Percentiles rank a stretch among this genome's conserved stretches.
phyloP scores from a whole-genome alignment of 2,888 invertebrate genomes.

The Baccha elongata region DNA sequence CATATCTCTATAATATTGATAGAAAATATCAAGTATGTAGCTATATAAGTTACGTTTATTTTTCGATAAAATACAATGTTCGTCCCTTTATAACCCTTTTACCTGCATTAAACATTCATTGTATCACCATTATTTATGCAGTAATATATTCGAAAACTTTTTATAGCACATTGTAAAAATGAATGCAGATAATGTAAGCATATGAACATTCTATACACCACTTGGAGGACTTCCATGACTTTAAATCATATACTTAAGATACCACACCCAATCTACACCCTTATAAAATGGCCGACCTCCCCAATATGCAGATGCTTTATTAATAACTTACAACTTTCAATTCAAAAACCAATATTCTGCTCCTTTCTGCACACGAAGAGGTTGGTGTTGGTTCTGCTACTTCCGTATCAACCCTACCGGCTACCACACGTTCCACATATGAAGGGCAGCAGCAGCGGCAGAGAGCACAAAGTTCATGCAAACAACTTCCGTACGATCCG shows the following conservation, averaged over 20 bases:
- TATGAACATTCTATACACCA: neutral
- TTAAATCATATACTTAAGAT: constrained; percentile 34
- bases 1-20: too few relatives aligned
- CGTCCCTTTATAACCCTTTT: too few relatives aligned
- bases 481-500: constrained; percentile 74
- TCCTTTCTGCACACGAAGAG: constrained; percentile 37
- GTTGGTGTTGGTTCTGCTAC: constrained; percentile 10
- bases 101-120: too few relatives aligned
- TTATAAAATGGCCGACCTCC: constrained; percentile 9
- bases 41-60: too few relatives aligned
- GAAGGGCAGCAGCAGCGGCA: too few relatives aligned
- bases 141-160: neutral
- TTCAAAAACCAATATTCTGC: constrained; percentile 61
- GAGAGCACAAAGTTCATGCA: constrained; percentile 70
- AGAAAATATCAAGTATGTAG: too few relatives aligned
- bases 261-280: constrained; percentile 19
- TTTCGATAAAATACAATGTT: too few relatives aligned
- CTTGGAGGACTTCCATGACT: neutral
- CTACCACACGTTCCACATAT: neutral
- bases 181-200: neutral
- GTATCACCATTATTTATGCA: too few relatives aligned
- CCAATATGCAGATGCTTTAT: constrained; percentile 51
- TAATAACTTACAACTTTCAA: constrained; percentile 59
- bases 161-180: neutral
- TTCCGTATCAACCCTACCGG: constrained; percentile 2